Evolutionary conservation across 2,888 invertebrate species (phyloP).

Genomic region (Rhamphomyia laevipes): DNA sequence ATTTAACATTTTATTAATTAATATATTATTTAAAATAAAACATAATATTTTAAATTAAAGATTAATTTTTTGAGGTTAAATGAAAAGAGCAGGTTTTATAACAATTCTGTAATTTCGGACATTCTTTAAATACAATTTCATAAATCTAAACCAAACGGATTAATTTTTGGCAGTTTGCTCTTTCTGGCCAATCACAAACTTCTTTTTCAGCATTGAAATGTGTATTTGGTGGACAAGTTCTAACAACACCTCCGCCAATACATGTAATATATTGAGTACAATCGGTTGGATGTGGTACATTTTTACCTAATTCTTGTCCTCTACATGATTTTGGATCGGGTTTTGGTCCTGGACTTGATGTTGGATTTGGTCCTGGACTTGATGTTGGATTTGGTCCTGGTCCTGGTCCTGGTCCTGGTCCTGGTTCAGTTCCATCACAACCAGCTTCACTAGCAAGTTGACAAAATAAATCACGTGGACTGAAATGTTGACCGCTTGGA

Average conservation of each 20-base stretch:
- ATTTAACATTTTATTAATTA: too few relatives aligned
- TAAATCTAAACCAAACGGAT: too few relatives aligned
- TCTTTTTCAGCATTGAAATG: background rate
- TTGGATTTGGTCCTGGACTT: background rate
- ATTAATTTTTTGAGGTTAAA: too few relatives aligned
- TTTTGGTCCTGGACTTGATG: background rate
- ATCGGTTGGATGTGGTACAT: background rate
- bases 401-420: too few relatives aligned
- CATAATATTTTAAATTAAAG: too few relatives aligned
- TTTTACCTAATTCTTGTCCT: background rate
- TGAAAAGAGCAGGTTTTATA: too few relatives aligned
- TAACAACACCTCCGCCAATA: background rate
- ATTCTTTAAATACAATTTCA: too few relatives aligned
- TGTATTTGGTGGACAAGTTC: background rate
- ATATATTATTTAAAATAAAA: too few relatives aligned
- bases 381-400: background rate
- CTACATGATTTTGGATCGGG: background rate
- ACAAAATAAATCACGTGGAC: background rate
- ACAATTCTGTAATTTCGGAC: too few relatives aligned
- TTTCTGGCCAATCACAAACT: background rate
- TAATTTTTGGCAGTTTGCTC: background rate
- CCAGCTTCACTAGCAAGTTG: background rate
- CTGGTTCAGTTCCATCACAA: background rate
- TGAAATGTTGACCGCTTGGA: background rate
- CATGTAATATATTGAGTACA: slow-evolving; percentile 2